phyloP scores from a whole-genome alignment of 2,888 invertebrate species.

The Troides oblongomaculatus region DNA sequence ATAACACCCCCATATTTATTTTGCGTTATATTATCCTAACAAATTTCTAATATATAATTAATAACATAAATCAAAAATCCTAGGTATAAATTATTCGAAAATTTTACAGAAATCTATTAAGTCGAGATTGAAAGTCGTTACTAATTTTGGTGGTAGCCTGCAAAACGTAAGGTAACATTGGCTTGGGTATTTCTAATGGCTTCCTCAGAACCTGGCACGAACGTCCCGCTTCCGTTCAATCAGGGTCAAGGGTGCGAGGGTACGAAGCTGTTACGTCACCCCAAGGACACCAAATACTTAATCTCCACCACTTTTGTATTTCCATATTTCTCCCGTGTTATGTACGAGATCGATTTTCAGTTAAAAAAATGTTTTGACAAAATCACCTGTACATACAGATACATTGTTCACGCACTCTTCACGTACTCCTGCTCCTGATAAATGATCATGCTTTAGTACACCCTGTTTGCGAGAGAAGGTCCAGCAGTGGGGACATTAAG shows the following conservation, averaged over 20 bases:
- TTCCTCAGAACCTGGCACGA: conserved; percentile 39
- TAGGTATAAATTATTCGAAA: neutral
- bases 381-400: neutral
- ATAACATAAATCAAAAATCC: too few species aligned
- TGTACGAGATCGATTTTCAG: neutral
- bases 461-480: too few species aligned
- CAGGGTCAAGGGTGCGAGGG: conserved; percentile 45
- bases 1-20: too few species aligned
- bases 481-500: too few species aligned
- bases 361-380: neutral
- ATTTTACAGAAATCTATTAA: neutral
- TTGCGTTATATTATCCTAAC: too few species aligned
- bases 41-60: too few species aligned
- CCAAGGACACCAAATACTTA: conserved; percentile 1
- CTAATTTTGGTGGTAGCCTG: neutral
- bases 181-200: conserved; percentile 47
- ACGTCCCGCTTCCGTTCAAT: conserved; percentile 37
- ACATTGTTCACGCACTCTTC: neutral
- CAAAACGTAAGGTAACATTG: conserved; percentile 7
- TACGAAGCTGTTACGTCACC: conserved; percentile 25
- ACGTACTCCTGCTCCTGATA: too few species aligned
- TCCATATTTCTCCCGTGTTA: neutral
- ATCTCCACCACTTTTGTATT: conserved; percentile 10
- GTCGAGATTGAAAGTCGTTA: neutral
- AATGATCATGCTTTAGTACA: too few species aligned